Conservation (phyloP, 2,113 vertebrate species). For the Motacilla alba region DNA sequence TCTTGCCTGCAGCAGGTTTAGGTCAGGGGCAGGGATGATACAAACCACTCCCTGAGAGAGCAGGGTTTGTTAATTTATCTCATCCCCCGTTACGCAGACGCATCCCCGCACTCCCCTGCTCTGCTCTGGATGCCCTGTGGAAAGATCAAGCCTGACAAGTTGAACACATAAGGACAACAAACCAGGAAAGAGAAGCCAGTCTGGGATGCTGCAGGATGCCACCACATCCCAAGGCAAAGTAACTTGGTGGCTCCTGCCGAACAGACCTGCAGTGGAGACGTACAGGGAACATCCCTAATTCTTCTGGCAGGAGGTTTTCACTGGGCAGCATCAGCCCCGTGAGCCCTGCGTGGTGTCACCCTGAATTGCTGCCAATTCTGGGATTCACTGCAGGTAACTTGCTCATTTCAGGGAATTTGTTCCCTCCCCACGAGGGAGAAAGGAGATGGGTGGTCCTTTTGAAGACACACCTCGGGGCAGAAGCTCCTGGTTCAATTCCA, state of each 20-base stretch:
- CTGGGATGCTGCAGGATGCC: background rate
- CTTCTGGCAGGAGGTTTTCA: background rate
- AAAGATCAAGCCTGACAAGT: background rate
- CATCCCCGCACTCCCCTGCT: background rate
- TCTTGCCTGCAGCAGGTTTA: background rate
- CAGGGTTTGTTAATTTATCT: background rate
- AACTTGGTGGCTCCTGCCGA: background rate
- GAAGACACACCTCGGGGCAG: background rate
- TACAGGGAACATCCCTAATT: background rate
- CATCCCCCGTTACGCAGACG: background rate
- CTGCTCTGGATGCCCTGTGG: background rate
- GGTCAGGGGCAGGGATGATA: background rate
- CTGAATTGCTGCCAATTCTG: background rate
- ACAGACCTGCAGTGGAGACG: background rate
- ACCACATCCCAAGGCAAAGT: background rate
- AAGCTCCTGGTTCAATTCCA: background rate
- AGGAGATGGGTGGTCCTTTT: background rate
- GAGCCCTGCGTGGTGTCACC: background rate
- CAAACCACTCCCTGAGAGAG: background rate
- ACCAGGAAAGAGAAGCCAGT: background rate
- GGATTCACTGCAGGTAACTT: background rate
- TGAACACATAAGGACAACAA: conserved; percentile 10
- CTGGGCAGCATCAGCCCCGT: background rate
- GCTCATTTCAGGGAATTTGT: background rate
- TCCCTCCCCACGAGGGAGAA: background rate